phyloP scores from a whole-genome alignment of 2,888 invertebrate species.

The Erebia ligea region DNA sequence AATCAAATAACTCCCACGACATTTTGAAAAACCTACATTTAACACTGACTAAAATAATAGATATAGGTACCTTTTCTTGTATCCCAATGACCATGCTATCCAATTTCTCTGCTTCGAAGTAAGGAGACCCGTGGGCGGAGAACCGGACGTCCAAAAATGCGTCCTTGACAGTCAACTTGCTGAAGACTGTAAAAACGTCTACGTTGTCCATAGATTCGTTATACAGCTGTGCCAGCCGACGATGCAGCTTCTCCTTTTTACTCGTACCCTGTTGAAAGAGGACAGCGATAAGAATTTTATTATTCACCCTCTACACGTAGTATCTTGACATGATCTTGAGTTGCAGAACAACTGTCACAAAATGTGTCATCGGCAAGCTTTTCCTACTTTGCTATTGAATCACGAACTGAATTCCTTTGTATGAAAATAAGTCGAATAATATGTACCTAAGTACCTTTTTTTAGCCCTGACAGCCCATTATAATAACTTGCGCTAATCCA shows the following conservation, averaged over 20 bases:
- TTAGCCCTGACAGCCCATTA: not conserved
- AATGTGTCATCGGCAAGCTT: slow-evolving; percentile 13
- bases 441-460: not conserved
- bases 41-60: too few species aligned
- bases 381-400: not conserved
- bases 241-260: slow-evolving; percentile 88
- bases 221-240: slow-evolving; percentile 84
- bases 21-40: too few species aligned
- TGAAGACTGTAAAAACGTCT: slow-evolving; percentile 96
- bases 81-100: slow-evolving; percentile 92
- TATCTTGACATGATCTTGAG: slow-evolving; percentile 9
- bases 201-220: slow-evolving; percentile 92
- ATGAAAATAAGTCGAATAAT: not conserved
- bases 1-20: too few species aligned
- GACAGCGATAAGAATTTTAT: slow-evolving; percentile 15
- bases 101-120: slow-evolving; percentile 93
- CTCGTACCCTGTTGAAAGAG: slow-evolving; percentile 82
- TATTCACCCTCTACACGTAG: not conserved
- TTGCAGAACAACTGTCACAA: slow-evolving; percentile 5
- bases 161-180: slow-evolving; percentile 84
- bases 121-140: slow-evolving; percentile 97
- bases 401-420: slow-evolving; percentile 4
- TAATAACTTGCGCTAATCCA: not conserved
- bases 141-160: slow-evolving; percentile 92
- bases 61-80: slow-evolving; percentile 83